Conservation (phyloP, 2,888 invertebrate genomes). For the Eutolmus rufibarbis region DNA sequence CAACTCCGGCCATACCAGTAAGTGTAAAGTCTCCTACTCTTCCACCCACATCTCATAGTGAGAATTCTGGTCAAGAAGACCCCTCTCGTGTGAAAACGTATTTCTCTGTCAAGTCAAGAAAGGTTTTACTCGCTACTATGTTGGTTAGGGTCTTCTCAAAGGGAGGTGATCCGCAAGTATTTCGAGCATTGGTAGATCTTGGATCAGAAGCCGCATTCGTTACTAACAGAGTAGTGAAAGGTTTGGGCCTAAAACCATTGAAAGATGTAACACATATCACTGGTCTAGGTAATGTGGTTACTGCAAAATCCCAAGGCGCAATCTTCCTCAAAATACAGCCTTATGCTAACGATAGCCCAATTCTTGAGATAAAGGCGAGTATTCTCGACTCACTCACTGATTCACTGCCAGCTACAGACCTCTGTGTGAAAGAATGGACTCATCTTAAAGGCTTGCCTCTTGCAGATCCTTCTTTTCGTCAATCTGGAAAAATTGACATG, state of each 20-base stretch:
- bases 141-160: not conserved
- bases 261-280: not conserved
- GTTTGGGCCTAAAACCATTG: not conserved
- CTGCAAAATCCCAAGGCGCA: not conserved
- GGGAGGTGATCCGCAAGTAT: not conserved
- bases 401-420: too few relatives aligned
- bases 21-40: too few relatives aligned
- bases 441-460: not conserved
- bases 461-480: not conserved
- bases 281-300: not conserved
- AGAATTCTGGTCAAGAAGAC: not conserved
- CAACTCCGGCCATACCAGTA: too few relatives aligned
- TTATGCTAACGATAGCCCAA: not conserved
- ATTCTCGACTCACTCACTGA: not conserved
- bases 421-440: not conserved
- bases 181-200: conserved; percentile 1
- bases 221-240: not conserved
- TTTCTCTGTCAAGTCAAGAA: not conserved
- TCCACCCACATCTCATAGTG: too few relatives aligned
- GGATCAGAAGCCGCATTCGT: not conserved
- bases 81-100: not conserved
- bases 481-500: not conserved
- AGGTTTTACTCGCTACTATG: not conserved
- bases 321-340: not conserved
- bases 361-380: not conserved